Base-by-base conservation (phyloP, 2,113 vertebrate species). In the Lophura nycthemera region DNA sequence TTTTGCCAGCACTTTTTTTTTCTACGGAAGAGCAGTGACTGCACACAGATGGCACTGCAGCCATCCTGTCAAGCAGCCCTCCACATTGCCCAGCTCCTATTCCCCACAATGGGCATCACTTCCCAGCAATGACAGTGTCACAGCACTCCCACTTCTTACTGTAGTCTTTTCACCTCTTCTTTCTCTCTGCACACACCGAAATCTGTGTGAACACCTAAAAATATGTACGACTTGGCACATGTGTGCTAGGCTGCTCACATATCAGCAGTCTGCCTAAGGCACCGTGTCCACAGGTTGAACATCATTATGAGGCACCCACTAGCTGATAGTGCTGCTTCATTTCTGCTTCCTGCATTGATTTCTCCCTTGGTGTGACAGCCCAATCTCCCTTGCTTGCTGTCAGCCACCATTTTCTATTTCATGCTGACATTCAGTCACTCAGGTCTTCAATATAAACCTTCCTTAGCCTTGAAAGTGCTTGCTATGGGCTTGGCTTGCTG, bases 211-310 rank as follows among this genome's bases (percentile, higher is more conserved):
- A 85, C 80, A 61, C 71, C 81, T 89, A 72, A 81, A 93, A 93
- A 93, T 90, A 91, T 45, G 45, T 19, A 45, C 85, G 74, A 66
- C 74, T 90, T 91, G 91, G 77, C 83, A 95, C 81, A 89, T 63
- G 61, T 88, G 40, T 1, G 10, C 91, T 67, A 75, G 71, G 60
- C 88, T 92, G 78, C 85, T 93, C 78, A 84, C 93, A 77, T 76
- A 94, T 89, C 91, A 95, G 84, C 92, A 93, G 56, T 36, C 90
- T 90, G 93, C 96, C 93, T 93, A 30, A 92, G 84, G 95, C 96
- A 69, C 61, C 60, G 66, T 61, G 89, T 95, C 90, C 93, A 93
- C 89, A 89, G 95, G 82, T 83, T 89, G 93, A 96, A 83, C 90
- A 93, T 94, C 88, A 93, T 92, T 96, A 86, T 71, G 90, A 85